Evolutionary conservation across 2,888 invertebrate genomes (phyloP).

Genomic region (Thalpophila matura): DNA sequence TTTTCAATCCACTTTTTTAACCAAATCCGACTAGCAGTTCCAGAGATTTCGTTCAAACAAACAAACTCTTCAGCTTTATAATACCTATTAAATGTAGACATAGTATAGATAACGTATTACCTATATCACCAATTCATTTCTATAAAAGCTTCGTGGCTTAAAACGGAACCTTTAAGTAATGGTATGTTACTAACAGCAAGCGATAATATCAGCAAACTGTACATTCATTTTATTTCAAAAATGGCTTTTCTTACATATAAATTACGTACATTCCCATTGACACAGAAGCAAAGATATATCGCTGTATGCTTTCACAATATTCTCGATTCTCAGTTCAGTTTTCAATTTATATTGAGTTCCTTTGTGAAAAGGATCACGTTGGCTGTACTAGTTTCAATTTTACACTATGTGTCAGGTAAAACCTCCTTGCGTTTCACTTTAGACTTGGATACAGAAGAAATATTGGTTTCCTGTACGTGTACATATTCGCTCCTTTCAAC

Average conservation of each 20-base stretch:
- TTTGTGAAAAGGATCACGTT: conserved; percentile 70
- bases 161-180: conserved; percentile 30
- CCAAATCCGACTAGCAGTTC: too few relatives aligned
- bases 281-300: conserved; percentile 56
- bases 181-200: conserved; percentile 3
- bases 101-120: too few relatives aligned
- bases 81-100: too few relatives aligned
- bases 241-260: conserved; percentile 44
- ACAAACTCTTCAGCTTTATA: too few relatives aligned
- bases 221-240: conserved; percentile 45
- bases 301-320: conserved; percentile 68
- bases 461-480: conserved; percentile 51
- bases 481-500: conserved; percentile 42
- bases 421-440: conserved; percentile 52
- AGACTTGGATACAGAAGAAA: conserved; percentile 47
- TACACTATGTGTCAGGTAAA: conserved; percentile 58
- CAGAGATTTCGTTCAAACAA: too few relatives aligned
- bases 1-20: too few relatives aligned
- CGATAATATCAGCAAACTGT: conserved; percentile 15
- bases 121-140: too few relatives aligned
- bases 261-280: conserved; percentile 53
- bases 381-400: conserved; percentile 69
- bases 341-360: conserved; percentile 74
- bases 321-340: conserved; percentile 73
- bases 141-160: too few relatives aligned